Evolutionary conservation across 2,888 invertebrate species (phyloP), one percentile per base, ranked within the genome.

Genomic region (Lepidocyrtinus sp.): DNA sequence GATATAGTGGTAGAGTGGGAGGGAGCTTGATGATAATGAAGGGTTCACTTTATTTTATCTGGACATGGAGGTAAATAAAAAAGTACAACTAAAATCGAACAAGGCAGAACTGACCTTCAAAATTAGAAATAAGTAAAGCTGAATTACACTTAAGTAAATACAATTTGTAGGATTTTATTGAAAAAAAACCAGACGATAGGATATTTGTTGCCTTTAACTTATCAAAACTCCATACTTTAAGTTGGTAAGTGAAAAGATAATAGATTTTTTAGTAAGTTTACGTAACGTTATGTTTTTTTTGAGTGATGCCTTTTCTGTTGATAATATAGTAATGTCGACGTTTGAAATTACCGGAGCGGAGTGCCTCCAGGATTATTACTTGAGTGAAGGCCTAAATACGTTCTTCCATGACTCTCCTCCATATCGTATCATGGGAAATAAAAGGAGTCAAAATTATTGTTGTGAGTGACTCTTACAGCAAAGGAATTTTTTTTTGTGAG

Each of bases 191-290:
- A 45, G 7, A 45, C 12, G n/a, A n/a, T n/a, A 5, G 63, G 12
- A 17, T 45, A 9, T 61, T 27, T 19, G 62, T 36, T 70, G 63
- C 63, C 65, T 77, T n/a, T n/a, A n/a, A 12, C 73, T 68, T 73
- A 73, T 79, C 78, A 79, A 73, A 72, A 45, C 45, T 45, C 12
- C 12, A 45, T 12, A 12, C 12, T 45, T 45, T 45, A 5, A 45
- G 7, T 45, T 12, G 19, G 55, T n/a, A n/a, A 73, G 74, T 73
- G 24, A 67, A 69, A 24, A 73, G 78, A 79, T 79, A 79, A 79
- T 79, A 79, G 78, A 79, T 79, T 78, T 72, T 71, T 69, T 73
- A 79, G 78, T 79, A 68, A 79, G 63, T 79, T 79, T 79, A 73
- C 62, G 68, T 22, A 71, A 78, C 59, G 55, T 50, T 70, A n/a